Conservation (phyloP, 2,113 vertebrate genomes). For the Albula goreensis region DNA sequence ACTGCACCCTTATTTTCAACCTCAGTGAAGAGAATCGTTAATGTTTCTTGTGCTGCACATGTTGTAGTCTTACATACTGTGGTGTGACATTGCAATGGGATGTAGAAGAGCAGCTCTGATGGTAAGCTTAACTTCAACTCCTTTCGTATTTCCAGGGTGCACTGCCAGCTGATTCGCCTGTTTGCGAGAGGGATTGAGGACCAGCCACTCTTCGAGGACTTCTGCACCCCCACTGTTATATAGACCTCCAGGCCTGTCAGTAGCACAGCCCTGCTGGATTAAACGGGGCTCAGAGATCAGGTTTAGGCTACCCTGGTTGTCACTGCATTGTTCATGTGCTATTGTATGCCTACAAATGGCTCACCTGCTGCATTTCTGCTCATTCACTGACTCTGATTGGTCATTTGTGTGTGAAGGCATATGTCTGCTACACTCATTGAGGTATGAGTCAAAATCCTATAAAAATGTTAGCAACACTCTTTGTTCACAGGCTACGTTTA, state of each 20-base stretch:
- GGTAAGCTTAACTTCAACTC: neutral
- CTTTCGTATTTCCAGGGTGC: slow-evolving; percentile 77
- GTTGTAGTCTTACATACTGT: neutral
- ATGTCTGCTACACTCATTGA: neutral
- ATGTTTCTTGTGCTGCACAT: neutral
- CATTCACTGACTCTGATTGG: neutral
- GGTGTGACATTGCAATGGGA: too few species aligned
- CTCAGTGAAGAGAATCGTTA: neutral
- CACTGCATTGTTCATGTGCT: neutral
- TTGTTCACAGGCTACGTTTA: neutral
- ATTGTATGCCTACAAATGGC: neutral
- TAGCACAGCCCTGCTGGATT: neutral
- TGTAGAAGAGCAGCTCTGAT: too few species aligned
- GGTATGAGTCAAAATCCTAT: neutral
- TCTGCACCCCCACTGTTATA: neutral
- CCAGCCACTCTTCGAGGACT: slow-evolving; percentile 51
- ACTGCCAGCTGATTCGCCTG: slow-evolving; percentile 85
- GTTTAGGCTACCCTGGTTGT: neutral
- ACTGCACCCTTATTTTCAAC: too few species aligned
- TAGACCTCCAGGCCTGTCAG: neutral
- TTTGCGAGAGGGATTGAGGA: slow-evolving; percentile 92
- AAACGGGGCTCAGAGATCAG: neutral
- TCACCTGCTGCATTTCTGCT: neutral
- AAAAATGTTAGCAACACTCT: neutral
- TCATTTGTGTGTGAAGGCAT: neutral